Base-by-base conservation (phyloP, 2,797 vertebrate genomes). In the Tokudaia tokunoshimensis region DNA sequence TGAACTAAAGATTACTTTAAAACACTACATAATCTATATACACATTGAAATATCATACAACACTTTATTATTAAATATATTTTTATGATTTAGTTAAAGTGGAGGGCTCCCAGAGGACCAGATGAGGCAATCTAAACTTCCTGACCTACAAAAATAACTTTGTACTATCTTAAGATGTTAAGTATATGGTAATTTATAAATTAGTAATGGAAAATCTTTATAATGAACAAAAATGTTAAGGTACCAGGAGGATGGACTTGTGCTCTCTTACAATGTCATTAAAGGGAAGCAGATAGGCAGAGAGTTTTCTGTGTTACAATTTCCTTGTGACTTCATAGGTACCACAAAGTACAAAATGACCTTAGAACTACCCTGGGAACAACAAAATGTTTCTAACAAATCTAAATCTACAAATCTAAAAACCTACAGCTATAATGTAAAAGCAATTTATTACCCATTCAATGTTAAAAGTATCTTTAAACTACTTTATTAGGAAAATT, bases 261-360 rank as follows among this genome's bases (percentile, higher is more conserved):
- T 90, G 74, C 31, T 14, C 50, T 34, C 87, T 47, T 55, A 84
- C n/a, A 89, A 61, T 72, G 70, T 75, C 72, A 89, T 80, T 90
- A 41, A 87, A 91, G 50, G 78, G 37, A 26, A 95, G 26, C 1
- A 82, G 50, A 84, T 29, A 81, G 84, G 31, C 8, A 67, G 41
- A 72, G 34, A 63, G 91, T 92, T 95, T 44, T 94, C 81, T 79
- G 37, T 74, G 47, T 29, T 17, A 44, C 63, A 72, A 81, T 85
- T 90, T 61, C 74, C 29, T 70, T 63, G 2, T 86, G 89, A 88
- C 29, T 78, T 87, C 47, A 87, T n/a, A 91, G 83, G 67, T 4
- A n/a, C 13, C 55, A 94, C 29, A 82, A 95, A 96, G 76, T 74
- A 31, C 83, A 95, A 92, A 44, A 92, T 88, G 11, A 97, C 81